Base-by-base conservation (phyloP, 92 coral and sea anemone genomes). In the Siderastrea radians region DNA sequence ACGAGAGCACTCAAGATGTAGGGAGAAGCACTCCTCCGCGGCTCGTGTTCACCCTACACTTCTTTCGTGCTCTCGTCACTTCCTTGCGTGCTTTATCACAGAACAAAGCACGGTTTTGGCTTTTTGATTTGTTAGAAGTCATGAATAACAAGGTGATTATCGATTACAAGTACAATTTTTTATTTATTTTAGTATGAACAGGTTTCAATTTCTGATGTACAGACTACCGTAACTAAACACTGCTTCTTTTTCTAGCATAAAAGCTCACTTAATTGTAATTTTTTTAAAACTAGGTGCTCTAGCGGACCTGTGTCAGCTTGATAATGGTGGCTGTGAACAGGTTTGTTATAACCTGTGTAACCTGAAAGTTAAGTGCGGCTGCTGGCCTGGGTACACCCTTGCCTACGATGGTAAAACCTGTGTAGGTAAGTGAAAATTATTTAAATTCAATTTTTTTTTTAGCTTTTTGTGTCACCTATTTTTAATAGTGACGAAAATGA, bases 401-500 rank as follows among this genome's bases (percentile, higher is more conserved):
- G 96, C 98, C 54, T 98, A 98, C 62, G 99, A 98, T 69, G 97
- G 95, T 49, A 96, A 84, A 78, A 98, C 96, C 3, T 98, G 99
- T 68, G 46, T 95, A 5, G 99, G 99, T 97, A 72, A 83, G 96
- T 66, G 15, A 1, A 52, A 47, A n/a, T 3, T 19, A 1, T 43
- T 2, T 55, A 62, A 26, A 68, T 13, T 7, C 17, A 43, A 38
- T 14, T 48, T 47, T 43, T 38, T 59, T 59, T 77, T 15, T 1
- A 38, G 3, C 2, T 77, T 38, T 8, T 4, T 3, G 55, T 17
- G 7, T 16, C 48, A 68, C n/a, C 1, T 47, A 2, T 68, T 68
- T 68, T 47, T 26, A 26, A 26, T 26, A 26, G 38, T 26, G 38
- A 26, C 38, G 38, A 26, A 26, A 26, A 26, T 26, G 38, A 26